Conservation (phyloP, 2,797 vertebrate species). For the Phoebastria nigripes region DNA sequence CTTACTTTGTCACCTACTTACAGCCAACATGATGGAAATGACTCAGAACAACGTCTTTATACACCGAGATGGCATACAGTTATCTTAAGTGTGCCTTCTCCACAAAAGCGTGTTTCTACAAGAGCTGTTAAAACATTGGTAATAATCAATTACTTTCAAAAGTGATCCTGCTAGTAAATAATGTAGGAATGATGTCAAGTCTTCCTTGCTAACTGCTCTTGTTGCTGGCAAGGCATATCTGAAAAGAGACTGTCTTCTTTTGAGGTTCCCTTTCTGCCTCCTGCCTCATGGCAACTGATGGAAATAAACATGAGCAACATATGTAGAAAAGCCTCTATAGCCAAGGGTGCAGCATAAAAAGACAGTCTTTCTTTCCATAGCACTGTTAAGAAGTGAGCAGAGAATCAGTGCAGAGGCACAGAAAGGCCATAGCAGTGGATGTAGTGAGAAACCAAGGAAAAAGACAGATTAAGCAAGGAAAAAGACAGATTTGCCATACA, state of each 20-base stretch:
- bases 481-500: not conserved
- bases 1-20: not conserved
- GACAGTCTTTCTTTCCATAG: not conserved
- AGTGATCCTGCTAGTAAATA: not conserved
- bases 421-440: not conserved
- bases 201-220: not conserved
- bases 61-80: not conserved
- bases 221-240: not conserved
- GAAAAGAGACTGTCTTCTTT: not conserved
- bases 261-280: not conserved
- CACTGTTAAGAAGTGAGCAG: not conserved
- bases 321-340: not conserved
- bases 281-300: not conserved
- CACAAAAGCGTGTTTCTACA: not conserved
- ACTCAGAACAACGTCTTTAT: not conserved
- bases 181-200: not conserved
- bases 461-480: not conserved
- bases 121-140: not conserved
- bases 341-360: not conserved
- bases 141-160: not conserved
- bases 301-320: not conserved
- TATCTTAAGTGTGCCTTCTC: not conserved
- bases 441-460: not conserved
- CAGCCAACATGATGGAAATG: not conserved
- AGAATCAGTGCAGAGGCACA: not conserved